These are phyloP conservation scores for Muschampia plurimacula DNA, from an alignment of 2,888 invertebrate species.

Conservation along the genomic window DNA sequence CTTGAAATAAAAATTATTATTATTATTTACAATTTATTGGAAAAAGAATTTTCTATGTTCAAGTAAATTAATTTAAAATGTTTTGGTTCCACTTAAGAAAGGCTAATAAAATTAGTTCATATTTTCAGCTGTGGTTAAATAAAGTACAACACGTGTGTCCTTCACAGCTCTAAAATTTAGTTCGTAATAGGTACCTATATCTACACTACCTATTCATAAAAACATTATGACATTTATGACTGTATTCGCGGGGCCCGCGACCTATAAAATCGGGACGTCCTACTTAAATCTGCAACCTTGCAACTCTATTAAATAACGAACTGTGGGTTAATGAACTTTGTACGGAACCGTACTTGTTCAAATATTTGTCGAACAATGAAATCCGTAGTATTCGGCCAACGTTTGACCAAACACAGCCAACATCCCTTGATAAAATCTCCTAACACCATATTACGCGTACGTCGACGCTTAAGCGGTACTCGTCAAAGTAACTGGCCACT, in stretches of 20 bases:
- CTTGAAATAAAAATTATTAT: too few species aligned
- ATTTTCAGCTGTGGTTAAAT: background rate
- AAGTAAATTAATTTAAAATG: background rate
- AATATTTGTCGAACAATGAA: slow-evolving; percentile 18
- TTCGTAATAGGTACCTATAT: background rate
- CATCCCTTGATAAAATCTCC: slow-evolving; percentile 31
- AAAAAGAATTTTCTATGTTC: background rate
- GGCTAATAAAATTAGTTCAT: background rate
- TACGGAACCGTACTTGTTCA: slow-evolving; percentile 4
- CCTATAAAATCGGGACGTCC: slow-evolving; percentile 31
- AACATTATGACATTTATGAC: background rate
- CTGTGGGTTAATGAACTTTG: slow-evolving; percentile 29
- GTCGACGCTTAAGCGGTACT: slow-evolving; percentile 28
- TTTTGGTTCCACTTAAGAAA: background rate
- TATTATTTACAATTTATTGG: background rate
- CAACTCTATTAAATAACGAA: slow-evolving; percentile 26
- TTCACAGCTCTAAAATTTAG: background rate
- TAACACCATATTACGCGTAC: slow-evolving; percentile 25
- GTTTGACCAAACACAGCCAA: slow-evolving; percentile 21
- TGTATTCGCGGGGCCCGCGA: background rate
- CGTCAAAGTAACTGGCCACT: slow-evolving; percentile 31
- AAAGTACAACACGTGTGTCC: background rate
- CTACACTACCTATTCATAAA: background rate
- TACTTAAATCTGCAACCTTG: slow-evolving; percentile 37
- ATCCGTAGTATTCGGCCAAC: slow-evolving; percentile 4